phyloP scores from a whole-genome alignment of 2,113 vertebrate genomes.

The Otis tarda region DNA sequence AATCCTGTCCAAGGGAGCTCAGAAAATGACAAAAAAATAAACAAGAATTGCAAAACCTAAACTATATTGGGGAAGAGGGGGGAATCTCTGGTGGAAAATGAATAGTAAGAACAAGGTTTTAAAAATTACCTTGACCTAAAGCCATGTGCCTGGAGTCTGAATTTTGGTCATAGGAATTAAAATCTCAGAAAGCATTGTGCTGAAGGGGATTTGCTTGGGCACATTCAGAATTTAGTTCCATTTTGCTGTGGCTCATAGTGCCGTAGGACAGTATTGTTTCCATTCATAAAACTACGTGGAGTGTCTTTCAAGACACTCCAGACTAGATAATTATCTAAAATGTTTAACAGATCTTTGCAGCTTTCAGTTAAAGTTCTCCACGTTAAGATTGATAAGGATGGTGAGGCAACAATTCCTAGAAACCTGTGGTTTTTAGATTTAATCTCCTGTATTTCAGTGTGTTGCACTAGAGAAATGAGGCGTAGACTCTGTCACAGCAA shows the following conservation, averaged over 20 bases:
- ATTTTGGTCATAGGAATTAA: not conserved
- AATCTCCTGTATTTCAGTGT: not conserved
- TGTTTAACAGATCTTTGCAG: not conserved
- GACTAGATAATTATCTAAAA: not conserved
- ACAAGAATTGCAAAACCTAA: not conserved
- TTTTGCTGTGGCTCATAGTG: not conserved
- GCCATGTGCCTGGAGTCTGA: not conserved
- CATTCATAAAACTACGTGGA: not conserved
- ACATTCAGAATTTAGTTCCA: not conserved
- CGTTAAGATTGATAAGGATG: not conserved
- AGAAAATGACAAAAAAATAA: not conserved
- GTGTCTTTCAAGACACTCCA: not conserved
- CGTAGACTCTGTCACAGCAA: not conserved
- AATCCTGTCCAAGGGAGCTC: not conserved
- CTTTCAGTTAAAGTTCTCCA: not conserved
- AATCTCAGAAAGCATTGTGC: not conserved
- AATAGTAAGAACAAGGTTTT: not conserved
- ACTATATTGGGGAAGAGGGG: accelerated
- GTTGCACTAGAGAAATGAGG: not conserved
- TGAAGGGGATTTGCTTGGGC: not conserved
- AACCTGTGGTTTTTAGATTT: not conserved
- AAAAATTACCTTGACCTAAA: not conserved
- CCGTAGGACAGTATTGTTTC: not conserved
- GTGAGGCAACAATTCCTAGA: not conserved
- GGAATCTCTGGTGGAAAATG: not conserved